Conservation (phyloP, 2,888 invertebrate genomes). For the Limnephilus rhombicus region DNA sequence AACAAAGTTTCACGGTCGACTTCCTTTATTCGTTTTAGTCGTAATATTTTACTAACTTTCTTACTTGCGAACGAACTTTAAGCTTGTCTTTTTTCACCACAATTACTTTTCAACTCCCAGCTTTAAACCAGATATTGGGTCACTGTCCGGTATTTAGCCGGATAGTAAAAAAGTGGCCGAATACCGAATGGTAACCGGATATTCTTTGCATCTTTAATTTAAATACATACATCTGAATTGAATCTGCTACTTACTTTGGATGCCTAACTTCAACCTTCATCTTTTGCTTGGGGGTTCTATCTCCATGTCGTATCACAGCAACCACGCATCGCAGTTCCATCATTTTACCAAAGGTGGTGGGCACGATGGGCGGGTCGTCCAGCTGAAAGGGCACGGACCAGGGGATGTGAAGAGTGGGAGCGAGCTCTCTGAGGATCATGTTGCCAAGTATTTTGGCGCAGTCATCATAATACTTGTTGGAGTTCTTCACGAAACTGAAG, state of each 20-base stretch:
- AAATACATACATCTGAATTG: slow-evolving; percentile 68
- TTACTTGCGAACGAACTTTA: too few species aligned
- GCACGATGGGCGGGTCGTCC: slow-evolving; percentile 99
- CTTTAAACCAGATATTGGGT: too few species aligned
- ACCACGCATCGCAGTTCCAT: slow-evolving; percentile 95
- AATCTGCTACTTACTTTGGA: slow-evolving; percentile 81
- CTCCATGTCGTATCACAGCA: slow-evolving; percentile 98
- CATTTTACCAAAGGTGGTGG: slow-evolving; percentile 99
- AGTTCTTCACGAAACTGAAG: slow-evolving; percentile 99
- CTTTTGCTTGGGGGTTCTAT: slow-evolving; percentile 99
- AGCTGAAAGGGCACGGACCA: slow-evolving; percentile 98
- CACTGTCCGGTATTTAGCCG: too few species aligned
- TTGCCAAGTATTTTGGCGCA: slow-evolving; percentile 99
- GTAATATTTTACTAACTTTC: too few species aligned
- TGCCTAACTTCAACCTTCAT: slow-evolving; percentile 99
- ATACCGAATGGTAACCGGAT: too few species aligned
- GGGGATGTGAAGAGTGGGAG: slow-evolving; percentile 97
- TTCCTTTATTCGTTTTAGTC: too few species aligned
- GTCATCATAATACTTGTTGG: slow-evolving; percentile 99
- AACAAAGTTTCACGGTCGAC: too few species aligned
- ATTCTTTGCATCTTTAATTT: not conserved
- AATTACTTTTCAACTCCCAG: too few species aligned
- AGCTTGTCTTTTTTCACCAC: too few species aligned
- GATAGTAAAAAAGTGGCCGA: too few species aligned
- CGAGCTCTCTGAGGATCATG: slow-evolving; percentile 96